These are phyloP conservation scores for Mnemiopsis leidyi DNA, from an alignment of 37 sponge, comb jelly and placozoan species.

Conservation along the genomic window DNA sequence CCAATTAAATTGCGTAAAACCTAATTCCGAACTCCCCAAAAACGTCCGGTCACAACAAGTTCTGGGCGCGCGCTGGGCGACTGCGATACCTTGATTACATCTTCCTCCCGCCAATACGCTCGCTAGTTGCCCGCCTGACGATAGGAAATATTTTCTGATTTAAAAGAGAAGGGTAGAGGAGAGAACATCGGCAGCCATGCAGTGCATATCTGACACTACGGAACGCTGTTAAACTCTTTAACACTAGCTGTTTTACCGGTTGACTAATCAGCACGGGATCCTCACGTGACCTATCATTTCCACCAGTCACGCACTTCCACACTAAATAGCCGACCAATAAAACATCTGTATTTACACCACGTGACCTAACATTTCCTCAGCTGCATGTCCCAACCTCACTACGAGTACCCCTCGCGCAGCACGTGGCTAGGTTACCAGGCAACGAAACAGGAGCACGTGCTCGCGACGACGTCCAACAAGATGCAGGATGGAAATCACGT, in stretches of 20 bases:
- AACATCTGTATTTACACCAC: neutral
- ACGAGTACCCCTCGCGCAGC: constrained; percentile 10
- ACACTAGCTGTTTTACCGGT: neutral
- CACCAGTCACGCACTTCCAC: neutral
- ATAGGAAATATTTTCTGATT: neutral
- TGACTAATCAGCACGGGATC: neutral
- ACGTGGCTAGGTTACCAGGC: constrained; percentile 55
- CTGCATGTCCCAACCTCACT: constrained; percentile 50
- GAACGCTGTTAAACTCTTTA: neutral
- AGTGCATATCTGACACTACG: neutral
- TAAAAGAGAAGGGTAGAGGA: neutral
- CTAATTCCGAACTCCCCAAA: neutral
- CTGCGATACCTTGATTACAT: neutral
- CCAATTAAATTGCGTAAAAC: neutral
- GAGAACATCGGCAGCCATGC: neutral
- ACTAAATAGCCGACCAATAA: neutral
- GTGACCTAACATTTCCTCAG: neutral
- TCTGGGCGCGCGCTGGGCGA: no score
- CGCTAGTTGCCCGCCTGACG: neutral
- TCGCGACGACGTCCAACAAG: neutral
- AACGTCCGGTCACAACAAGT: no score
- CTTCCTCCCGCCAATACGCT: no score
- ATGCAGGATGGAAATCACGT: constrained; percentile 37
- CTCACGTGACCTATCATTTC: neutral
- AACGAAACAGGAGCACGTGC: neutral